These are phyloP conservation scores for Pelobates cultripes DNA, from an alignment of 2,797 vertebrate species.

Conservation along the genomic window DNA sequence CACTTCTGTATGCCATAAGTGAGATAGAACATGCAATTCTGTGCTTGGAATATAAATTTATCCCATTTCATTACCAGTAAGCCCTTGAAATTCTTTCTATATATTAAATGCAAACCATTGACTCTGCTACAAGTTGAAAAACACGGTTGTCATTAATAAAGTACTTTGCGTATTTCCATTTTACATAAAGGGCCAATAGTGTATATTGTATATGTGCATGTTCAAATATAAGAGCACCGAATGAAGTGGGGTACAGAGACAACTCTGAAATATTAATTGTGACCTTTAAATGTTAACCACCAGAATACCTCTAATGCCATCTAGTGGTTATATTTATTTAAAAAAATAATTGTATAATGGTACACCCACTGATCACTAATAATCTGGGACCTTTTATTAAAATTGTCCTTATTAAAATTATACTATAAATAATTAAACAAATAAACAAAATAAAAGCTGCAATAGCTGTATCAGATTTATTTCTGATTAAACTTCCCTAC, in stretches of 20 bases:
- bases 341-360: not conserved
- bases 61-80: not conserved
- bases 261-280: slow-evolving; percentile 1
- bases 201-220: not conserved
- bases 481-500: too few relatives aligned
- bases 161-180: not conserved
- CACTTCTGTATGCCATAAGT: not conserved
- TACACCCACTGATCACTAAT: not conserved
- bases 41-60: not conserved
- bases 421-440: too few relatives aligned
- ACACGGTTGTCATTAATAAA: not conserved
- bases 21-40: not conserved
- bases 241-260: not conserved
- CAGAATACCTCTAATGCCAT: slow-evolving; percentile 27
- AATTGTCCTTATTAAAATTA: too few relatives aligned
- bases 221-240: not conserved
- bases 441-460: too few relatives aligned
- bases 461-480: too few relatives aligned
- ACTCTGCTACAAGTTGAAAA: not conserved
- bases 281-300: not conserved
- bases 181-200: not conserved
- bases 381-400: not conserved
- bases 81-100: not conserved
- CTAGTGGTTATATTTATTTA: slow-evolving; percentile 24
- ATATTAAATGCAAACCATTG: not conserved